Evolutionary conservation across 2,888 invertebrate species (phyloP).

Genomic region (Netelia virgata): DNA sequence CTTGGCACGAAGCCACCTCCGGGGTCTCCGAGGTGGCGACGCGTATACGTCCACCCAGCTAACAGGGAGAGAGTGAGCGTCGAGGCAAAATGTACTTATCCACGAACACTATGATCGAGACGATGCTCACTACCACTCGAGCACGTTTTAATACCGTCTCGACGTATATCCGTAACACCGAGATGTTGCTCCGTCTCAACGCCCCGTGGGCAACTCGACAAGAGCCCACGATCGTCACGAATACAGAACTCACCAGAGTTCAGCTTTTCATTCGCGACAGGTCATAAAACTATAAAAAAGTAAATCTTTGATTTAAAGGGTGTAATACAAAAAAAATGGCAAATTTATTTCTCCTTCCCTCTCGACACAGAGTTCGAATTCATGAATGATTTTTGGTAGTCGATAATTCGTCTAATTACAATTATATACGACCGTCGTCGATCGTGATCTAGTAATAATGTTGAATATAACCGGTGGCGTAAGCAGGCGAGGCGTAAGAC

Average conservation of each 20-base stretch:
- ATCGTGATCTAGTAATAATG: slow-evolving; percentile 53
- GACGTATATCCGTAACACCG: background rate
- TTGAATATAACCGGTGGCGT: slow-evolving; percentile 61
- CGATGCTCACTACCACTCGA: background rate
- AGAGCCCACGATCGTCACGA: slow-evolving; percentile 4
- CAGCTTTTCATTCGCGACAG: too few relatives aligned
- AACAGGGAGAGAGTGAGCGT: slow-evolving; percentile 54
- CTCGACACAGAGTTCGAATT: slow-evolving; percentile 13
- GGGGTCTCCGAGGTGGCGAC: slow-evolving; percentile 49
- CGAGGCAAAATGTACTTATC: slow-evolving; percentile 38
- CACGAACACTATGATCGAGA: background rate
- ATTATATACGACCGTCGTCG: slow-evolving; percentile 13
- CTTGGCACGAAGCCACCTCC: slow-evolving; percentile 61
- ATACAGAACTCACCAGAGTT: slow-evolving; percentile 1
- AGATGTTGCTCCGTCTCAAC: slow-evolving; percentile 23
- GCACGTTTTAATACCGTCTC: background rate
- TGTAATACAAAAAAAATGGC: slow-evolving; percentile 32
- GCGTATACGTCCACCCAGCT: slow-evolving; percentile 33
- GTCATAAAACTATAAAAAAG: background rate
- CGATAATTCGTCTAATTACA: slow-evolving; percentile 26
- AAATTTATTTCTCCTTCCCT: slow-evolving; percentile 46
- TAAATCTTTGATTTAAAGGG: background rate
- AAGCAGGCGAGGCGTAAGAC: slow-evolving; percentile 67
- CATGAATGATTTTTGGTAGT: slow-evolving; percentile 37
- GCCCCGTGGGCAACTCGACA: background rate